A percentile compares a stretch with the other conserved stretches of the same genome.
phyloP scores from a whole-genome alignment of 2,888 invertebrate species.

The Ecliptopera silaceata region DNA sequence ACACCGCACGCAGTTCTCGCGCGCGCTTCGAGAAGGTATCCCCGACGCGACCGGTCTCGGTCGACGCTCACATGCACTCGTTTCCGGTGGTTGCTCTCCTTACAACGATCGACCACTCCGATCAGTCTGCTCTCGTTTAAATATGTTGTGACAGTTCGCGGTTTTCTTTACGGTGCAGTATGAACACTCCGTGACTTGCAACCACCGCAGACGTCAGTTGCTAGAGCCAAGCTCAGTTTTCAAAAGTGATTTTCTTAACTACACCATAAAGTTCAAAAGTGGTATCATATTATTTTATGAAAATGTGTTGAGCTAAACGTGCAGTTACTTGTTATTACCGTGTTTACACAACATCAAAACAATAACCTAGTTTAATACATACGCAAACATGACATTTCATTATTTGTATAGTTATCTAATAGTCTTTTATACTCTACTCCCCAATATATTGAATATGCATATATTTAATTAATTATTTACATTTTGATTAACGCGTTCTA shows the following conservation, averaged over 20 bases:
- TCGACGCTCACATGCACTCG: conserved; percentile 58
- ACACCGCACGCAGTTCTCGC: conserved; percentile 83
- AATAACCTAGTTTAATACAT: conserved; percentile 47
- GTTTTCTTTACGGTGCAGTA: conserved; percentile 32
- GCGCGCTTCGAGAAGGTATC: conserved; percentile 80
- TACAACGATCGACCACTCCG: conserved; percentile 40
- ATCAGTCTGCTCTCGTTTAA: conserved; percentile 30
- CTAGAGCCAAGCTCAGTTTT: conserved; percentile 9
- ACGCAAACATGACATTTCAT: conserved; percentile 50
- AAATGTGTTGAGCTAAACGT: conserved; percentile 63
- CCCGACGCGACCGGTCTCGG: conserved; percentile 50
- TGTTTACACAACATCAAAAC: conserved; percentile 46
- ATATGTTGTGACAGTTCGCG: conserved; percentile 41
- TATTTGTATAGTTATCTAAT: conserved; percentile 39
- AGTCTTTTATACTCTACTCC: not conserved
- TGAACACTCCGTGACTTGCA: conserved; percentile 10
- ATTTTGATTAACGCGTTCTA: not conserved
- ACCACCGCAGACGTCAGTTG: conserved; percentile 29
- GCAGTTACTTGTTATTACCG: conserved; percentile 38
- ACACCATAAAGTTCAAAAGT: conserved; percentile 33
- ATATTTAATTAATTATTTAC: conserved; percentile 3
- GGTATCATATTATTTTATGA: conserved; percentile 33
- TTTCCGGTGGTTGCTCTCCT: conserved; percentile 76
- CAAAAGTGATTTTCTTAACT: conserved; percentile 11
- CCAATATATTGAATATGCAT: conserved; percentile 12